These are phyloP conservation scores for Cloeon dipterum DNA, from an alignment of 2,888 invertebrate genomes.

Conservation along the genomic window DNA sequence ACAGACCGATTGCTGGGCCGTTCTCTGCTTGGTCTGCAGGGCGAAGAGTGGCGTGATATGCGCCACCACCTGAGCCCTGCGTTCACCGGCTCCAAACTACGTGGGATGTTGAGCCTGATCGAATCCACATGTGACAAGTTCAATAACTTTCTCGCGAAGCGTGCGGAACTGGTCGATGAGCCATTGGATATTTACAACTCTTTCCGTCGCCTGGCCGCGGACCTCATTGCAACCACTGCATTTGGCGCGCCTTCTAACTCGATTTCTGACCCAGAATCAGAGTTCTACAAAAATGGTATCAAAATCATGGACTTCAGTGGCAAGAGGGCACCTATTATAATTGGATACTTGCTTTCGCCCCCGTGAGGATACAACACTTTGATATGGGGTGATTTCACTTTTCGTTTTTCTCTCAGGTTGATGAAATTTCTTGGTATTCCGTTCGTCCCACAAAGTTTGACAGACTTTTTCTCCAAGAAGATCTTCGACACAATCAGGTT, in stretches of 20 bases:
- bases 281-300: conserved; percentile 3
- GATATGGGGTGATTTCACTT: no score
- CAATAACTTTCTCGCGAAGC: background rate
- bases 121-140: conserved; percentile 26
- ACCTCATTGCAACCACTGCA: conserved; percentile 3
- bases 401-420: no score
- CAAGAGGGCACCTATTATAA: background rate
- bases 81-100: conserved; percentile 41
- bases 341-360: conserved; percentile 1
- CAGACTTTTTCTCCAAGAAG: conserved; percentile 20
- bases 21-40: conserved; percentile 10
- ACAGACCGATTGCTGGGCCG: background rate
- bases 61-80: conserved; percentile 38
- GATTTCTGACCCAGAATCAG: conserved; percentile 2
- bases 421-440: background rate
- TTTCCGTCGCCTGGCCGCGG: conserved; percentile 5
- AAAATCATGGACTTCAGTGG: conserved; percentile 5
- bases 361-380: no score
- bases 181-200: conserved; percentile 5
- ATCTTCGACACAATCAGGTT: conserved; percentile 23
- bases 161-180: conserved; percentile 1
- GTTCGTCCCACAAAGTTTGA: background rate
- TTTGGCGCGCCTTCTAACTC: conserved; percentile 5
- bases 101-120: conserved; percentile 34
- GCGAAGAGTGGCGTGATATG: conserved; percentile 34